phyloP scores from a whole-genome alignment of 2,797 vertebrate genomes.

The Coracias cyanogaster region DNA sequence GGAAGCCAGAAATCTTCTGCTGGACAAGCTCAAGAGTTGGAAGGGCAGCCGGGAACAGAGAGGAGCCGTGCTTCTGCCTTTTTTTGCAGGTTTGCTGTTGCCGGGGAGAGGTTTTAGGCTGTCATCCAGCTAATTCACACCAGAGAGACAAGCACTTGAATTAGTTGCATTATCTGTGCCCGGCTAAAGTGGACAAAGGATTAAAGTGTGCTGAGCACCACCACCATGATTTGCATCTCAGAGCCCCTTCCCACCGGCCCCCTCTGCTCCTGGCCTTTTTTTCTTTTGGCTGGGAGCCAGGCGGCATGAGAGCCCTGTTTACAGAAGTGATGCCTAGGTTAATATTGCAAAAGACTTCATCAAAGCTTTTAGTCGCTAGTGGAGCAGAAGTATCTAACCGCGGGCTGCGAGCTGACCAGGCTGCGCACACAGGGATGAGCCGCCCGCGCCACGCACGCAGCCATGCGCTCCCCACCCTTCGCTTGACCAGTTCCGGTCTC shows the following conservation, averaged over 20 bases:
- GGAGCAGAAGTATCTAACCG: neutral
- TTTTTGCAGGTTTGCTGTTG: conserved; percentile 52
- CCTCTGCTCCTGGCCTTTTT: neutral
- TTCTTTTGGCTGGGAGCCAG: neutral
- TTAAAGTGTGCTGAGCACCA: conserved; percentile 47
- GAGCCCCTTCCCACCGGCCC: conserved; percentile 54
- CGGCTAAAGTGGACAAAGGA: conserved; percentile 59
- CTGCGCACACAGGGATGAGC: neutral
- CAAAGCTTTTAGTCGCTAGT: neutral
- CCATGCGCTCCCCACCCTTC: neutral
- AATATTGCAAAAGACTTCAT: conserved; percentile 28
- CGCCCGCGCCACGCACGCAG: fast-evolving
- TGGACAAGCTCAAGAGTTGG: neutral
- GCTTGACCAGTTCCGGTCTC: neutral
- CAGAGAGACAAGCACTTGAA: conserved; percentile 56
- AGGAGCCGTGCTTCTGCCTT: conserved; percentile 24
- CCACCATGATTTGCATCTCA: conserved; percentile 43
- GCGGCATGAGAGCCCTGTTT: conserved; percentile 10
- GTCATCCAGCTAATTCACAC: conserved; percentile 48
- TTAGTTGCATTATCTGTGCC: conserved; percentile 44
- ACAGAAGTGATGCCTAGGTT: conserved; percentile 33
- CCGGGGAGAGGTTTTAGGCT: conserved; percentile 51
- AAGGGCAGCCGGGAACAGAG: conserved; percentile 9
- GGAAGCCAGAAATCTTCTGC: neutral
- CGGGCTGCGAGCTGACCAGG: neutral